These are phyloP conservation scores for Hypomesus transpacificus DNA, from an alignment of 2,113 vertebrate genomes.

Conservation along the genomic window DNA sequence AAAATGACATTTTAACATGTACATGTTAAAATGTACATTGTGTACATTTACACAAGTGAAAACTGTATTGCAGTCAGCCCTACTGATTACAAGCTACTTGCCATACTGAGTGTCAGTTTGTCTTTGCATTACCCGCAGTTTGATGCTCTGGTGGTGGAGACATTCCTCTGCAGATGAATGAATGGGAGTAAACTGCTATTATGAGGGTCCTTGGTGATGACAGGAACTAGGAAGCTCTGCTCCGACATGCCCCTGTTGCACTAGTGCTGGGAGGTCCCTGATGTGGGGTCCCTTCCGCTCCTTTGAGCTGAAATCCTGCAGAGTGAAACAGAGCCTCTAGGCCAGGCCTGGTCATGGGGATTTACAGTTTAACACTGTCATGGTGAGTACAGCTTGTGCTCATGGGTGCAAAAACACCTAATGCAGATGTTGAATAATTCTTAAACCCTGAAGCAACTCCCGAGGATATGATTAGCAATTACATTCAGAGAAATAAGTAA, in stretches of 20 bases:
- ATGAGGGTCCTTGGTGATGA: not conserved
- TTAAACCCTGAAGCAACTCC: slow-evolving; percentile 22
- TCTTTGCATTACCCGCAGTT: no score
- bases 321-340: not conserved
- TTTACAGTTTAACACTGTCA: slow-evolving; percentile 14
- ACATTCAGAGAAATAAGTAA: slow-evolving; percentile 23
- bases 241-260: not conserved
- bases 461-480: slow-evolving; percentile 24
- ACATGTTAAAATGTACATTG: no score
- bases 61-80: no score
- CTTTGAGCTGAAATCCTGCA: not conserved
- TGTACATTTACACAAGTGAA: no score
- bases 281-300: slow-evolving; percentile 29
- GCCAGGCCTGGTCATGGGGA: not conserved
- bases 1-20: no score
- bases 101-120: no score
- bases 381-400: slow-evolving; percentile 14
- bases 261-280: slow-evolving; percentile 48
- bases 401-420: not conserved
- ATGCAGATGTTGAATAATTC: not conserved
- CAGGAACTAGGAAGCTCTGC: not conserved
- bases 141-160: not conserved
- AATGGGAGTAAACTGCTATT: slow-evolving; percentile 8
- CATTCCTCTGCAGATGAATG: slow-evolving; percentile 33
- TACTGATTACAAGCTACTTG: no score